Evolutionary conservation across 1,140 invertebrate genomes (phyloP).

Genomic region (Ooceraea biroi): DNA sequence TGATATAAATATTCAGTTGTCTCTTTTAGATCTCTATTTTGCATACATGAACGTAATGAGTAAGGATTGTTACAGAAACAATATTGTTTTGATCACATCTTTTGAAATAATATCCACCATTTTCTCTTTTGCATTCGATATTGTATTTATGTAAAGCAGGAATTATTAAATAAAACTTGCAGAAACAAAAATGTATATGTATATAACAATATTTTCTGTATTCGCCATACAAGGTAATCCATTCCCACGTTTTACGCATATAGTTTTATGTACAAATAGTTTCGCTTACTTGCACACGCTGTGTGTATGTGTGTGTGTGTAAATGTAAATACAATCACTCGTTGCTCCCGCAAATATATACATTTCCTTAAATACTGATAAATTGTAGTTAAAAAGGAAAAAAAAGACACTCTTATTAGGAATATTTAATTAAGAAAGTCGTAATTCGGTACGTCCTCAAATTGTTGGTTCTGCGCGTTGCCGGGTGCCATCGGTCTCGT

Average conservation of each 20-base stretch:
- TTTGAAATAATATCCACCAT: neutral
- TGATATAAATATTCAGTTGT: too few species aligned
- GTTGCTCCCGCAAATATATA: neutral
- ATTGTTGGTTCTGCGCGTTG: constrained; percentile 85
- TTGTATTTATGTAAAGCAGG: neutral
- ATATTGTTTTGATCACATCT: neutral
- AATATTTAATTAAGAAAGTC: constrained; percentile 84
- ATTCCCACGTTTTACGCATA: too few species aligned
- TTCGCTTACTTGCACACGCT: too few species aligned
- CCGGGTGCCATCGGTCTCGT: constrained; percentile 81
- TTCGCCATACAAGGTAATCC: too few species aligned
- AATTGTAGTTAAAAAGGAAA: constrained; percentile 7
- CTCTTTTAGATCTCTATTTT: neutral
- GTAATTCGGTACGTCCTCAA: constrained; percentile 86
- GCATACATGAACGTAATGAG: neutral
- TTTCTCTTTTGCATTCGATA: neutral
- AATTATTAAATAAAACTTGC: constrained; percentile 27
- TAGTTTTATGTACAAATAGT: too few species aligned
- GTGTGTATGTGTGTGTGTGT: too few species aligned
- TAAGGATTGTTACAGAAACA: neutral
- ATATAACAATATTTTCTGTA: too few species aligned
- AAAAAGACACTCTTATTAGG: neutral
- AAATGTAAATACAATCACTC: neutral
- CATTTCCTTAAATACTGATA: neutral
- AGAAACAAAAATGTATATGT: too few species aligned